Base-by-base conservation (phyloP, 2,797 vertebrate species). In the Siniperca obscura region DNA sequence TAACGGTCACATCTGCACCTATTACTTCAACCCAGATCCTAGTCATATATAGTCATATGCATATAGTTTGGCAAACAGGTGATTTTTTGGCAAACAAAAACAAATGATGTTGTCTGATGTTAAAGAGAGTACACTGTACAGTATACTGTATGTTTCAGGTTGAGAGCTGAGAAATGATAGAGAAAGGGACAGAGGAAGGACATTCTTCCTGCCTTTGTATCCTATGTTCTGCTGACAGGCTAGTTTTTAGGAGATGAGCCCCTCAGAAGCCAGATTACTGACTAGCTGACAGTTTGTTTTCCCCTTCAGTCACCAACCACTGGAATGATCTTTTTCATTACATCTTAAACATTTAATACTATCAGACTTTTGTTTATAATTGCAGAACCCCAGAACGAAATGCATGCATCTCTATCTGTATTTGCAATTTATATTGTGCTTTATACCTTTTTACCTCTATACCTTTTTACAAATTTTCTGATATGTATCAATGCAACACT, bases 191-290 rank as follows among this genome's bases (percentile, higher is more conserved):
- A 91, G 81, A 91, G 91, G 93, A 93, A 92, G 92, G 90, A 92
- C 73, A 76, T 92, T 92, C 93, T 95, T 96, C 94, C 95, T 95
- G 89, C 70, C 89, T 91, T 85, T 90, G 87, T 89, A 93, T 93
- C 91, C 87, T 87, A 77, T 86, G 85, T 91, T 94, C 86, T 95
- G 95, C 94, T 96, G 95, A 96, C 92, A 86, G 80, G 86, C 79
- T 82, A 82, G 22, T 87, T 90, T 93, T 86, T 56, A 69, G 83
- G 81, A 83, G 87, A 85, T 75, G 87, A 86, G 86, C 62, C 73
- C 25, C 84, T 76, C 59, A 72, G 42, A 85, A 90, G 30, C 36
- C 71, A 88, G 89, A 93, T 87, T 84, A 86, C 78, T 70, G 80
- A 87, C 61, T 3, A 25, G 57, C 70, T 67, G 55, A 88, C 80